Evolutionary conservation across 2,888 invertebrate species (phyloP).

Genomic region (Clusia tigrina): DNA sequence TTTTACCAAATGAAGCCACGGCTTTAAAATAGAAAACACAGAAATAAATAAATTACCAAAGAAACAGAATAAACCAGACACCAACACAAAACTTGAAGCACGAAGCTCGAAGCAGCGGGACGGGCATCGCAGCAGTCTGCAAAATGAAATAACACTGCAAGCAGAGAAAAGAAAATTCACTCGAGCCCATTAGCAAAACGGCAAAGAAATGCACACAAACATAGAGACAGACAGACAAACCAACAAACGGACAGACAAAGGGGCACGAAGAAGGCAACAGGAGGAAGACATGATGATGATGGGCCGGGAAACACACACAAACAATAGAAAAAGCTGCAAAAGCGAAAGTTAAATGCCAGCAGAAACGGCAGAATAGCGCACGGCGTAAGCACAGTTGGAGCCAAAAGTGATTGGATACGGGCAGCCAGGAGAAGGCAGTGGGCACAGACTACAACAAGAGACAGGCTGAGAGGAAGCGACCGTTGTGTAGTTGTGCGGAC

Average conservation of each 20-base stretch:
- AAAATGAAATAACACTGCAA: background rate
- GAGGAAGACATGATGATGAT: background rate
- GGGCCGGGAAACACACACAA: background rate
- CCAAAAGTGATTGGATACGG: background rate
- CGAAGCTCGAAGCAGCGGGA: background rate
- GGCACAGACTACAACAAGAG: background rate
- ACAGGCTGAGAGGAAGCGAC: too few relatives aligned
- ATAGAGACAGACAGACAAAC: background rate
- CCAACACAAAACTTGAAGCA: background rate
- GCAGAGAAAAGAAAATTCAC: slow-evolving; percentile 24
- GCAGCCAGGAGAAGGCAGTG: background rate
- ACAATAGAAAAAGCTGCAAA: slow-evolving; percentile 14
- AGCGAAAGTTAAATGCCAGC: slow-evolving; percentile 28
- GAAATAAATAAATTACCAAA: background rate
- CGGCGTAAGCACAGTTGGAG: background rate
- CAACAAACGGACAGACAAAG: slow-evolving; percentile 10
- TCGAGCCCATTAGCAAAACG: slow-evolving; percentile 23
- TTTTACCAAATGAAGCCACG: background rate
- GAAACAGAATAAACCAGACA: background rate
- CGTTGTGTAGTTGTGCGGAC: slow-evolving; percentile 16
- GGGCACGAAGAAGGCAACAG: slow-evolving; percentile 6
- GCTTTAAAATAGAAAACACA: background rate
- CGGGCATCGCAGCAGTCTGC: background rate
- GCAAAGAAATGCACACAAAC: slow-evolving; percentile 24
- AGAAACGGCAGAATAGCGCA: slow-evolving; percentile 6